Percentiles rank a stretch among this genome's conserved stretches.
These are phyloP conservation scores for Diorhabda elongata DNA, from an alignment of 1,140 invertebrate genomes.

Conservation along the genomic window DNA sequence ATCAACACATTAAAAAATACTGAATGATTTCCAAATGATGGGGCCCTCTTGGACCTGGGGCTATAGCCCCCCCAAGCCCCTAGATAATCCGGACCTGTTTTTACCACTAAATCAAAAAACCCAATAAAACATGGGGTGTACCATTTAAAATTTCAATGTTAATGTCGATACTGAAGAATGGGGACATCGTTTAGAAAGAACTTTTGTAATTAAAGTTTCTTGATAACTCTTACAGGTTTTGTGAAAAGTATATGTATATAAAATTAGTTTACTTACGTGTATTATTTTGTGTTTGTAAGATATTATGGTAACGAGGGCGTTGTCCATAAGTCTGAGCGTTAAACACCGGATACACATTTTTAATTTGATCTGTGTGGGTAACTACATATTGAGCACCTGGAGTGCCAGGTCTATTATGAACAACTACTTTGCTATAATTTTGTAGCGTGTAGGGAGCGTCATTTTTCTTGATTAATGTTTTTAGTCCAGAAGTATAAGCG, in stretches of 20 bases:
- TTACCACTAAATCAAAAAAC: neutral
- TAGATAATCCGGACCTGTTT: neutral
- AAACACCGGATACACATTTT: slow-evolving; percentile 23
- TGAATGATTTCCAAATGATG: too few species aligned
- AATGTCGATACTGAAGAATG: neutral
- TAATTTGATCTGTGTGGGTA: slow-evolving; percentile 12
- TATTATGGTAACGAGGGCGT: neutral
- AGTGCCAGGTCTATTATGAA: slow-evolving; percentile 25
- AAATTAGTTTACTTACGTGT: slow-evolving; percentile 8
- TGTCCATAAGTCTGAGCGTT: slow-evolving; percentile 21
- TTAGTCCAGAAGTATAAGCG: slow-evolving; percentile 20
- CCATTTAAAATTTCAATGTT: too few species aligned
- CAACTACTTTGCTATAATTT: slow-evolving; percentile 35
- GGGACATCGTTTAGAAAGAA: neutral
- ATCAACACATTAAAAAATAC: too few species aligned
- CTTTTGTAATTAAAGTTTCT: neutral
- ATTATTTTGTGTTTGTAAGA: slow-evolving; percentile 12
- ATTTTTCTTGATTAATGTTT: slow-evolving; percentile 23
- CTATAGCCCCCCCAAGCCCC: too few species aligned
- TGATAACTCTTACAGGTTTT: slow-evolving; percentile 3
- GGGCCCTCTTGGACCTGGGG: too few species aligned
- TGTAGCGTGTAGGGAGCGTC: slow-evolving; percentile 24
- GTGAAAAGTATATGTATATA: slow-evolving; percentile 3
- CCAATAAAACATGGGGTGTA: too few species aligned
- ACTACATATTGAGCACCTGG: slow-evolving; percentile 5